phyloP scores from a whole-genome alignment of 2,888 invertebrate genomes.

The Macrophya alboannulata region DNA sequence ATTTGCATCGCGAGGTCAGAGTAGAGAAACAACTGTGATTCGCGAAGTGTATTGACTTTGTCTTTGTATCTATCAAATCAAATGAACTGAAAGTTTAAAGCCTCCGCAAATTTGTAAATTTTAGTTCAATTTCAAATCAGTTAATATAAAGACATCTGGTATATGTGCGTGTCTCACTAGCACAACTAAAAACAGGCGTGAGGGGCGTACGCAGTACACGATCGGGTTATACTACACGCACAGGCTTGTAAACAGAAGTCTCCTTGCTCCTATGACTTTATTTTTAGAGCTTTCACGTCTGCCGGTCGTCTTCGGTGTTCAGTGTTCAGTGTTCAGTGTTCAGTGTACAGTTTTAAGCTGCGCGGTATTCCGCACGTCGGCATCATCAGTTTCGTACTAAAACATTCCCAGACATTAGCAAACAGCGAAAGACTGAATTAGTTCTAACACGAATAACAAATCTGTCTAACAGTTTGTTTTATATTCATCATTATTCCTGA shows the following conservation, averaged over 20 bases:
- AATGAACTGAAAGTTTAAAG: background rate
- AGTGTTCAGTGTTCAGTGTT: constrained; percentile 17
- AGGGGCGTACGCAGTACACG: constrained; percentile 40
- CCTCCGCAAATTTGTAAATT: background rate
- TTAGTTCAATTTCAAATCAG: background rate
- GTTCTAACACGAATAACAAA: background rate
- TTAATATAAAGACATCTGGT: constrained; percentile 41
- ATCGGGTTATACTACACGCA: constrained; percentile 41
- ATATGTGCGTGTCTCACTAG: constrained; percentile 26
- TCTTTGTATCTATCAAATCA: background rate
- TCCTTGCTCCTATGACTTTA: constrained; percentile 55
- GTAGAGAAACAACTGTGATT: background rate
- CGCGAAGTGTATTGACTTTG: background rate
- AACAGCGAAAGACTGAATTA: background rate
- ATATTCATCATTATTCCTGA: background rate
- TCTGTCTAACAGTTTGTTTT: background rate
- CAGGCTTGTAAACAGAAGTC: constrained; percentile 56
- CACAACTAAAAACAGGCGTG: constrained; percentile 31
- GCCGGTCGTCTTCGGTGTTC: constrained; percentile 44
- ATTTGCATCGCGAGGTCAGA: background rate
- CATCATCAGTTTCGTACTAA: background rate
- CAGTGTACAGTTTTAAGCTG: constrained; percentile 46
- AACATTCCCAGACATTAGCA: background rate
- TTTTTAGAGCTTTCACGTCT: constrained; percentile 56
- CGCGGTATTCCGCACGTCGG: constrained; percentile 13